Evolutionary conservation across 2,888 invertebrate species (phyloP).

Genomic region (Nowickia ferox): DNA sequence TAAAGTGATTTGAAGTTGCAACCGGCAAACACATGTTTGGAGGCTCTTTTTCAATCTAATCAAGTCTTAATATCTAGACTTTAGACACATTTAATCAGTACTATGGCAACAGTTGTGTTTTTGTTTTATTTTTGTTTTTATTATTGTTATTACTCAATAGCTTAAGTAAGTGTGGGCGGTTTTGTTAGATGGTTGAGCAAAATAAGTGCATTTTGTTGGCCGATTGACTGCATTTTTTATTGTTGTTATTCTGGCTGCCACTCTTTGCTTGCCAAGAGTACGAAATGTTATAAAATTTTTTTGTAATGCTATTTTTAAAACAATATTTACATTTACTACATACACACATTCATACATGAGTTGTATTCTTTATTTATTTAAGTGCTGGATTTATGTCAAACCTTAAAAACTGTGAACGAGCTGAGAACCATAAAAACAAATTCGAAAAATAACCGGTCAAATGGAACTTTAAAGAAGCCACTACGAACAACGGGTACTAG

Average conservation of each 20-base stretch:
- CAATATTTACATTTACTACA: slow-evolving; percentile 1
- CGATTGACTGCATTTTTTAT: slow-evolving; percentile 41
- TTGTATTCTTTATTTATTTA: neutral
- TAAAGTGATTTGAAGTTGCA: slow-evolving; percentile 13
- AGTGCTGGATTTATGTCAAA: slow-evolving; percentile 51
- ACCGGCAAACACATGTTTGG: slow-evolving; percentile 15
- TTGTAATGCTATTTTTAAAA: slow-evolving; percentile 1
- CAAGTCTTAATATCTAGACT: slow-evolving; percentile 37
- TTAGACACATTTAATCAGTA: slow-evolving; percentile 44
- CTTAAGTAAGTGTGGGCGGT: slow-evolving; percentile 67
- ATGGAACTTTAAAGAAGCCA: neutral
- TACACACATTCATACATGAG: neutral
- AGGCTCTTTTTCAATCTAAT: slow-evolving; percentile 18
- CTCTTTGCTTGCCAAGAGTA: slow-evolving; percentile 58
- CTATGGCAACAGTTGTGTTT: neutral
- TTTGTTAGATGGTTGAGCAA: slow-evolving; percentile 59
- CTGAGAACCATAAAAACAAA: neutral
- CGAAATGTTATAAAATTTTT: slow-evolving; percentile 60
- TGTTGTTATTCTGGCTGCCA: slow-evolving; percentile 1
- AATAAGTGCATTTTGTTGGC: slow-evolving; percentile 50
- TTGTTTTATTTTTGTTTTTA: slow-evolving; percentile 9
- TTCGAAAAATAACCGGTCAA: neutral
- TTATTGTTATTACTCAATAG: slow-evolving; percentile 57
- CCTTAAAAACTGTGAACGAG: slow-evolving; percentile 9
- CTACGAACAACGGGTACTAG: no score